Base-by-base conservation (phyloP, 2,888 invertebrate genomes). In the Trichogramma evanescens region DNA sequence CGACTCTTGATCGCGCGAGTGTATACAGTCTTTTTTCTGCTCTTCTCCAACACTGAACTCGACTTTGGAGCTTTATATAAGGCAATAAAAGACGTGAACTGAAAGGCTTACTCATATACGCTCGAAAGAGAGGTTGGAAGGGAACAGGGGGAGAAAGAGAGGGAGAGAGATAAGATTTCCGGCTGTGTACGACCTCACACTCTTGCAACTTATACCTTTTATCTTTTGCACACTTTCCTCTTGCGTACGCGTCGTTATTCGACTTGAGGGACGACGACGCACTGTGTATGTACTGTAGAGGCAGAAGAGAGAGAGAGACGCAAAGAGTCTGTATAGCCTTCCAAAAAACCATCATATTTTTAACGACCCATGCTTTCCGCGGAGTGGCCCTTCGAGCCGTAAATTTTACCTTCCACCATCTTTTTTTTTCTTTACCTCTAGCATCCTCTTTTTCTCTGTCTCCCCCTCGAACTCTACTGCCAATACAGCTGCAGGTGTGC, bases 1-100 rank as follows among this genome's bases (percentile, higher is more conserved):
- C 48, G 26, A 48, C 59, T 56, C 56, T 38, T 5, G 42, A 26
- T 26, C 5, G 38, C 26, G 52, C 42, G 39, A 38, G n/a, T 42
- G 39, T 42, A 41, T 39, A n/a, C 52, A 10, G 13, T 38, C 64
- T 65, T 66, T 64, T 67, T 69, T 68, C 67, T 66, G 65, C 50
- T 54, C 8, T 57, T 51, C 39, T 56, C 43, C 50, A 8, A 7
- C 46, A 6, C 56, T 59, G 61, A 58, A 59, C 61, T 50, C 53
- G 58, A 64, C 64, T 62, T 64, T 61, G 49, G 50, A 62, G 62
- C 62, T 64, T 63, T 64, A 63, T 50, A 50, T 64, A 64, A 61
- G 62, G 61, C 56, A 64, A 63, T 64, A 64, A 64, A 64, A 63
- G 62, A 63, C 60, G 58, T 58, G 61, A 58, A 61, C 62, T 62